Evolutionary conservation across 2,888 invertebrate species (phyloP), one percentile per base, ranked within the genome.

Genomic region (Plagodis dolabraria): DNA sequence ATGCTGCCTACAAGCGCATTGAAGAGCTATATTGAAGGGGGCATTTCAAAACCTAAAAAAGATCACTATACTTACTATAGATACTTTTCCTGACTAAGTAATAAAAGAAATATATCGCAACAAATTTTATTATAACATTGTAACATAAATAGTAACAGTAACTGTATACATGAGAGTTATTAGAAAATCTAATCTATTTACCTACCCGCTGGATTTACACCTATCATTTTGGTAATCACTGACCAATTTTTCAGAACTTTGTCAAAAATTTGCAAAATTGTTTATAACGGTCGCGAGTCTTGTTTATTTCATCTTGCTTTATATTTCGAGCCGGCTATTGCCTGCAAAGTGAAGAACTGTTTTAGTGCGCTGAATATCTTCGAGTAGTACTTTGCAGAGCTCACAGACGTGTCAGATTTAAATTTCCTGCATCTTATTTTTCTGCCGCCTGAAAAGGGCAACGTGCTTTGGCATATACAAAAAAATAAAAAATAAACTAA

Each of bases 311-410:
- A 87, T 86, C 89, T 90, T 81, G 85, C 89, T 87, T 91, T 91
- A 84, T 80, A 89, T 81, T 90, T 91, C 80, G 85, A 87, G 78
- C 91, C 89, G 73, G 86, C 83, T 79, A 87, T 72, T 75, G 92
- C 88, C 85, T 91, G 92, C 73, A 89, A 88, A 83, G 89, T 92
- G 89, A 90, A 92, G 83, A 89, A 90, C 76, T 90, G 90, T 91
- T 91, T 92, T 85, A 92, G 75, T 81, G 91, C 91, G 82, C 79
- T 88, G 79, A 92, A 86, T 72, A 92, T 90, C 86, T 85, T 90
- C 82, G 85, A 83, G 71, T 89, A 90, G 80, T 89, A 89, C 82
- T 89, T 92, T 63, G 84, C 84, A 56, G 92, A 89, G 67, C 76
- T 76, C 69, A 92, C 83, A 67, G 91, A 92, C 44, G 89, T 86